phyloP scores from a whole-genome alignment of 2,113 vertebrate genomes.

The Ceuthmochares aereus region DNA sequence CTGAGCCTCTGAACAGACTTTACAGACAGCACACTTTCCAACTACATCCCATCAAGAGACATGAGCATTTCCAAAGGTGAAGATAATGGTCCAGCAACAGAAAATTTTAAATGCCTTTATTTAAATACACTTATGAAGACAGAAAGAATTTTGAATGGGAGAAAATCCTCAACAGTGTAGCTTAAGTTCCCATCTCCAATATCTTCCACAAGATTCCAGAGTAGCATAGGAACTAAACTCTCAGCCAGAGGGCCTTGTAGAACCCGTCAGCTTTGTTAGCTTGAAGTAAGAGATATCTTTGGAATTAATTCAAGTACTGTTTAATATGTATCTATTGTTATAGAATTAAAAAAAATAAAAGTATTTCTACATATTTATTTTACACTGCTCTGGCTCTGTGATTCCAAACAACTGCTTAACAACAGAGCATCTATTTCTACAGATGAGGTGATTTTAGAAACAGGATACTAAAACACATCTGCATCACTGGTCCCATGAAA shows the following conservation, averaged over 20 bases:
- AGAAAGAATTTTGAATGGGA: not conserved
- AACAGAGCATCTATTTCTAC: not conserved
- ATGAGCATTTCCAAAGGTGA: not conserved
- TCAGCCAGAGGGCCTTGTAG: not conserved
- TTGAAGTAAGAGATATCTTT: not conserved
- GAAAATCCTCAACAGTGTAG: not conserved
- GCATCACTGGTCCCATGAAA: not conserved
- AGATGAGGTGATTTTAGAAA: constrained; percentile 33
- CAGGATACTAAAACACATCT: not conserved
- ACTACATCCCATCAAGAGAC: not conserved
- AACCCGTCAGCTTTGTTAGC: not conserved
- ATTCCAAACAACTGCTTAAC: not conserved
- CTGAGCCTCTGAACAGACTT: not conserved
- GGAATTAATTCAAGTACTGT: not conserved
- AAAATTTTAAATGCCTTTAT: not conserved
- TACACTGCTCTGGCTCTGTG: not conserved
- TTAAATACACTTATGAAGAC: not conserved
- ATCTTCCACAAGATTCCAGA: not conserved
- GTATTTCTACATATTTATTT: not conserved
- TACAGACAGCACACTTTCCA: not conserved
- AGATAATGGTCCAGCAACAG: not conserved
- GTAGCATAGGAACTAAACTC: not conserved
- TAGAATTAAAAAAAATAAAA: not conserved
- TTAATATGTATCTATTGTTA: not conserved
- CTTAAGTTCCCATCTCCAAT: not conserved